Base-by-base conservation (phyloP, 2,888 invertebrate genomes). In the Aporophyla nigra region DNA sequence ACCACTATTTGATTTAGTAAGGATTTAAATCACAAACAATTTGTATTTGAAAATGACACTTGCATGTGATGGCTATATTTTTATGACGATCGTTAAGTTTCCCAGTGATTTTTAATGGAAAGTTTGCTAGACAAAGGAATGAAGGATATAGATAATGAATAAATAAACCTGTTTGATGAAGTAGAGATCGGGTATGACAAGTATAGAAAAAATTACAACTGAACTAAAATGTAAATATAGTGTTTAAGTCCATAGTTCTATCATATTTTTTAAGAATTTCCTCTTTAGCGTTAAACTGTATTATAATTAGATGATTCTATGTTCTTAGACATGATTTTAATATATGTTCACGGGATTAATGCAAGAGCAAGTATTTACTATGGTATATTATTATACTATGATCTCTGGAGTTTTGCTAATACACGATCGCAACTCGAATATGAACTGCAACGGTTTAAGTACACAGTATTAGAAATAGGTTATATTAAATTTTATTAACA, bases 381-480 rank as follows among this genome's bases (percentile, higher is more conserved):
- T 81, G 33, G 66, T 82, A 46, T 46, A 46, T 46, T 46, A 82
- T 67, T 61, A 51, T 76, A 83, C 84, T 79, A 88, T 91, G 92
- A 92, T 92, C 91, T 92, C 91, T 84, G 80, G 87, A 87, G 87
- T 89, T 86, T 87, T 74, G 80, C 80, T 80, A 74, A 71, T 76
- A 74, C 79, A 76, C 72, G 72, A 85, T 71, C 66, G 73, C 79
- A 75, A 85, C 90, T 91, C 92, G 91, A 92, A 92, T 92, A 91
- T 88, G 87, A 85, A 88, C 82, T 90, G 82, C 86, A 87, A 84
- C 84, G 76, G 79, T 87, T 86, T 88, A 92, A 92, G 92, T 92
- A 93, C 91, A 91, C 93, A 93, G 93, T 93, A 93, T 93, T 93
- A 92, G 89, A 76, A 83, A 83, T 86, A 86, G 81, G 74, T 86